A percentile compares a stretch with the other conserved stretches of the same genome.
Conservation (phyloP, 2,113 vertebrate genomes). For the Agelaius tricolor region DNA sequence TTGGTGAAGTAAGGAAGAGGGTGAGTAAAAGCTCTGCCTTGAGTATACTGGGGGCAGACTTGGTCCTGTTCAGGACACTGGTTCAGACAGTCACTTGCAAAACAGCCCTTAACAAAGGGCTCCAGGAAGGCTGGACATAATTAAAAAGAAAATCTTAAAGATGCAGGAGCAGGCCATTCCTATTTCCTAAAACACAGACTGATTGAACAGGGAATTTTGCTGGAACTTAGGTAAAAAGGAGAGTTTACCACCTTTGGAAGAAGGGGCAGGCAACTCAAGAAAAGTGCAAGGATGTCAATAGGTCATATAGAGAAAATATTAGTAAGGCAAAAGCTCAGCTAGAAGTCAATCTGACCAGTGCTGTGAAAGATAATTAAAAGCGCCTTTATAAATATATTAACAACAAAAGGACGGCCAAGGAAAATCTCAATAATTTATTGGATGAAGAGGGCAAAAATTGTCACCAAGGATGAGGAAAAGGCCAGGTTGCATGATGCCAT, state of each 20-base stretch:
- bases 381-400: neutral
- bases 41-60: neutral
- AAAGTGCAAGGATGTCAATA: neutral
- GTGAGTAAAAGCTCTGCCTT: neutral
- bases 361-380: neutral
- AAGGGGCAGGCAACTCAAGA: neutral
- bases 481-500: neutral
- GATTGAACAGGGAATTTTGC: neutral
- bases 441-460: neutral
- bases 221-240: neutral
- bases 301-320: neutral
- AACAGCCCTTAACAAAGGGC: neutral
- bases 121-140: neutral
- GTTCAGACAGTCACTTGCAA: neutral
- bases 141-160: neutral
- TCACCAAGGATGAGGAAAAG: neutral
- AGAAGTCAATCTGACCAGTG: neutral
- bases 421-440: neutral
- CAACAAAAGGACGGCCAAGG: neutral
- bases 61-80: neutral
- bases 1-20: neutral
- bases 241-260: neutral
- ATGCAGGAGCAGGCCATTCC: rapidly evolving
- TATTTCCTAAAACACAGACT: neutral
- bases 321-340: neutral